Conservation (phyloP, 2,113 vertebrate species). For the Arizona elegans region DNA sequence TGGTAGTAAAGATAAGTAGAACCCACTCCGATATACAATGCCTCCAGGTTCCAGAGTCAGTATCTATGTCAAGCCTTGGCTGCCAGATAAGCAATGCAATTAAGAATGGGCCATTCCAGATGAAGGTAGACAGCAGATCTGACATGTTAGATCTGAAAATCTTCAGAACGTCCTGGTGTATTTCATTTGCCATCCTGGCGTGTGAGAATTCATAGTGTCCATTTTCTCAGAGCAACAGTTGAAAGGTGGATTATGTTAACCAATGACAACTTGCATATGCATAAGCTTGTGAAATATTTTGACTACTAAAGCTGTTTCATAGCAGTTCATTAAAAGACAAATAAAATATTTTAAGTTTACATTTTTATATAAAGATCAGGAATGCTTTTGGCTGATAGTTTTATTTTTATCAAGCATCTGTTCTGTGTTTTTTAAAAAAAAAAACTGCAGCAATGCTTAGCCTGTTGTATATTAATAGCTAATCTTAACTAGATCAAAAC, state of each 20-base stretch:
- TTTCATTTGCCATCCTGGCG: conserved; percentile 55
- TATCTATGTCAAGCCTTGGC: background rate
- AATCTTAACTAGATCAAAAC: conserved; percentile 72
- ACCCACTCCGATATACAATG: background rate
- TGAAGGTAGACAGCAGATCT: background rate
- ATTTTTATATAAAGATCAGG: conserved; percentile 75
- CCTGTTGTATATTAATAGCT: conserved; percentile 71
- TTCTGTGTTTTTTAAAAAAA: conserved; percentile 67
- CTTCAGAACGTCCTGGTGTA: background rate
- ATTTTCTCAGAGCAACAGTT: conserved; percentile 61
- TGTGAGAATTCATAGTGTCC: conserved; percentile 52
- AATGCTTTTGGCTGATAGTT: conserved; percentile 71
- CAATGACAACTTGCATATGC: conserved; percentile 68
- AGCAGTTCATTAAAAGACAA: conserved; percentile 77
- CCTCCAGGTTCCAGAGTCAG: background rate
- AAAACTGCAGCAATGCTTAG: conserved; percentile 67
- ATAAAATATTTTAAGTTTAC: conserved; percentile 78
- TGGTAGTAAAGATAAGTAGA: no score
- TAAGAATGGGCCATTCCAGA: background rate
- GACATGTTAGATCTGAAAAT: background rate
- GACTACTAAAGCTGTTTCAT: conserved; percentile 74
- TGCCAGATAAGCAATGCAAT: background rate
- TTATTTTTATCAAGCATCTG: conserved; percentile 74
- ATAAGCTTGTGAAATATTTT: conserved; percentile 76
- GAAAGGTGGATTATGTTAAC: conserved; percentile 64